These are phyloP conservation scores for Nesidiocoris tenuis DNA, from an alignment of 2,888 invertebrate species.

Conservation along the genomic window DNA sequence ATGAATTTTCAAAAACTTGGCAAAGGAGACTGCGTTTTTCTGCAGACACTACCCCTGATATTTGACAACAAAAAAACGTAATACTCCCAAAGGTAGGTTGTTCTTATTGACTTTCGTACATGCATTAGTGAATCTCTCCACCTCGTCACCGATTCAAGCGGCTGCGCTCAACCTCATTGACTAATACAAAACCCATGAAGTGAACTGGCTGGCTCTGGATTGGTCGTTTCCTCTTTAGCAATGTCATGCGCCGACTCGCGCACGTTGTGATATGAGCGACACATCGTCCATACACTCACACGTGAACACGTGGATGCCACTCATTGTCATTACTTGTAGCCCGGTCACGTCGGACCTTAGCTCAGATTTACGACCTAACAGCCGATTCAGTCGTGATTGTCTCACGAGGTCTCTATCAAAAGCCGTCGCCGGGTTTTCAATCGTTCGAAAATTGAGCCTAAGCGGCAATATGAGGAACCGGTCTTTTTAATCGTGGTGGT, in stretches of 20 bases:
- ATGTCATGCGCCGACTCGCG: conserved; percentile 10
- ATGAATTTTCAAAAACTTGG: no score
- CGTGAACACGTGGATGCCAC: not conserved
- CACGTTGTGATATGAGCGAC: not conserved
- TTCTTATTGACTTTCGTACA: no score
- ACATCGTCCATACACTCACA: not conserved
- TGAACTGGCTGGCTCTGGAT: conserved; percentile 18
- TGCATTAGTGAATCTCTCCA: not conserved
- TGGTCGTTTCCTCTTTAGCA: conserved; percentile 41
- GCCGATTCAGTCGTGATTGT: not conserved
- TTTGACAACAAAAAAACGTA: no score
- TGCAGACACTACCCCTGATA: no score
- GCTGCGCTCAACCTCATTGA: conserved; percentile 20
- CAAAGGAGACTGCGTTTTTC: no score
- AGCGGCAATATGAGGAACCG: no score
- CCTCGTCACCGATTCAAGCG: not conserved
- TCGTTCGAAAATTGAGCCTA: not conserved
- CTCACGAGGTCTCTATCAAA: not conserved
- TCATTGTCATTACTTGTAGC: not conserved
- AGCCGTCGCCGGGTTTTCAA: not conserved
- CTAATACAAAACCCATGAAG: conserved; percentile 40
- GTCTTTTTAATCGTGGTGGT: no score
- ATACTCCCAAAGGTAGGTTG: no score
- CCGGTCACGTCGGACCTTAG: not conserved
- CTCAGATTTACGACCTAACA: not conserved